Evolutionary conservation across 1,140 invertebrate genomes (phyloP).

Genomic region (Pogonognathellus flavescens): DNA sequence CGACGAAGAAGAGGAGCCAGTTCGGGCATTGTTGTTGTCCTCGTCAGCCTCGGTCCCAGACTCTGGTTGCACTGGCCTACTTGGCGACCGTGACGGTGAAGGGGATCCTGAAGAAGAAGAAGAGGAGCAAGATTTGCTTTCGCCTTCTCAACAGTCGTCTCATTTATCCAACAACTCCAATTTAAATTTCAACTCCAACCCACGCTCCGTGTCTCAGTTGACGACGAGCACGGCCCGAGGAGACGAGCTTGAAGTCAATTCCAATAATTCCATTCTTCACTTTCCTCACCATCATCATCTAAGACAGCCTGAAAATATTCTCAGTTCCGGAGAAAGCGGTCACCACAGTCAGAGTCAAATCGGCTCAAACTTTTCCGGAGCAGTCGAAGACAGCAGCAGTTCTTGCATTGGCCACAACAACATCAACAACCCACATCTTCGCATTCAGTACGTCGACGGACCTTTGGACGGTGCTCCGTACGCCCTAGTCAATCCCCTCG

Average conservation of each 20-base stretch:
- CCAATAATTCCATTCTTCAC: constrained; percentile 12
- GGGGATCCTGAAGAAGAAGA: constrained; percentile 13
- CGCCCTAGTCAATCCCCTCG: constrained; percentile 61
- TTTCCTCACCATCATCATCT: not conserved
- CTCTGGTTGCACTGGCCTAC: constrained; percentile 58
- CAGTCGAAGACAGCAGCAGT: too few relatives aligned
- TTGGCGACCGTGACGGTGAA: constrained; percentile 47
- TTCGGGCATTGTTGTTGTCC: constrained; percentile 49
- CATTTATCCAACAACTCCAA: constrained; percentile 4
- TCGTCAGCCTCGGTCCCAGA: constrained; percentile 49
- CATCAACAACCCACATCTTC: not conserved
- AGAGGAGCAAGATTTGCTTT: too few relatives aligned
- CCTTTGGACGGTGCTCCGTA: constrained; percentile 61
- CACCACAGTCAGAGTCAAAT: not conserved
- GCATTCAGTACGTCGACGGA: constrained; percentile 55
- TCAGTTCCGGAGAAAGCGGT: too few relatives aligned
- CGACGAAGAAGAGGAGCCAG: constrained; percentile 27
- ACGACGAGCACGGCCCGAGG: not conserved
- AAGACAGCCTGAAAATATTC: too few relatives aligned
- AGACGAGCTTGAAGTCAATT: constrained; percentile 4
- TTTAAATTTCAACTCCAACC: constrained; percentile 26
- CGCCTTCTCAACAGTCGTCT: not conserved
- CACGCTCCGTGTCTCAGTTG: not conserved
- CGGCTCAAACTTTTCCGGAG: too few relatives aligned
- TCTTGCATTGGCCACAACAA: not conserved